These are phyloP conservation scores for Gadus macrocephalus DNA, from an alignment of 2,113 vertebrate species.

Conservation along the genomic window DNA sequence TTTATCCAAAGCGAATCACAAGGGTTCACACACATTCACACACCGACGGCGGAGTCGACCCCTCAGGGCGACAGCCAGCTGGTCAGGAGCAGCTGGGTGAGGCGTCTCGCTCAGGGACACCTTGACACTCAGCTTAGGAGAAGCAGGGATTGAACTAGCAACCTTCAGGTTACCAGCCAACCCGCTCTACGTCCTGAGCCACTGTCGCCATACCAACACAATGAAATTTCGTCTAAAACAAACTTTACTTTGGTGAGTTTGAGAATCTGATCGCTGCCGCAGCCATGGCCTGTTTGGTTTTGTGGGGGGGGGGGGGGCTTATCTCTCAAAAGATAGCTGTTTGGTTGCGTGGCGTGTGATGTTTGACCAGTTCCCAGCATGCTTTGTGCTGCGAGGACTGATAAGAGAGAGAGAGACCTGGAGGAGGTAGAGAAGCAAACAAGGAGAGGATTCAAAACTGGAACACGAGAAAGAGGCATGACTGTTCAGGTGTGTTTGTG, in stretches of 20 bases:
- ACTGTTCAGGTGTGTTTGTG: constrained; percentile 13
- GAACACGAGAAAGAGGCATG: constrained; percentile 55
- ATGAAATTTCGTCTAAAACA: background rate
- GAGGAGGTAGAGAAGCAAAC: constrained; percentile 59
- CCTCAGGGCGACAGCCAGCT: too few species aligned
- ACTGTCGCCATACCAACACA: too few species aligned
- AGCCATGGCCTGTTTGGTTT: constrained; percentile 47
- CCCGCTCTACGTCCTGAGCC: too few species aligned
- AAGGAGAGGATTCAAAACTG: constrained; percentile 65
- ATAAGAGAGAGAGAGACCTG: constrained; percentile 51
- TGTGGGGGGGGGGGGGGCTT: constrained; percentile 48
- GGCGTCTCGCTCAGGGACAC: too few species aligned
- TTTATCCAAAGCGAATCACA: too few species aligned
- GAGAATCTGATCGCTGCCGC: constrained; percentile 14
- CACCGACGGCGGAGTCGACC: too few species aligned
- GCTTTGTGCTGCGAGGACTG: constrained; percentile 59
- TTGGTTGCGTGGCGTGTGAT: constrained; percentile 53
- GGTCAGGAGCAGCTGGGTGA: too few species aligned
- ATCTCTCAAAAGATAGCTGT: constrained; percentile 59
- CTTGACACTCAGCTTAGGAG: too few species aligned
- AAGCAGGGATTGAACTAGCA: too few species aligned
- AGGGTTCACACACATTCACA: too few species aligned
- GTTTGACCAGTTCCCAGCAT: constrained; percentile 62
- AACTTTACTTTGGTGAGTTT: background rate
- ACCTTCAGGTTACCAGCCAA: too few species aligned